A percentile compares a stretch with the other conserved stretches of the same genome.
phyloP scores from a whole-genome alignment of 2,797 vertebrate genomes.

The Lithobates sylvaticus region DNA sequence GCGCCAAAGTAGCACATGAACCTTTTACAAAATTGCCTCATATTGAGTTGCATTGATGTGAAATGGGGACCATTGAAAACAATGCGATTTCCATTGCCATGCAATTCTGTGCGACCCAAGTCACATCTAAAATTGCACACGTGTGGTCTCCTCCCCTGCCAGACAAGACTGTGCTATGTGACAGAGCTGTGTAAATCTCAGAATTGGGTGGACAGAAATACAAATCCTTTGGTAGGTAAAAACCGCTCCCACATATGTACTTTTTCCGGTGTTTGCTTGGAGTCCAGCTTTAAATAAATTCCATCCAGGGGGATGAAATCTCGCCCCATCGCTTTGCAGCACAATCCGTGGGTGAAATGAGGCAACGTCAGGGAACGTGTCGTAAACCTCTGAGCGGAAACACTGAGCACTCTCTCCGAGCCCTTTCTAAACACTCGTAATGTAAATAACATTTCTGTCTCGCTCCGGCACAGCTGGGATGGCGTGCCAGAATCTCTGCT shows the following conservation, averaged over 20 bases:
- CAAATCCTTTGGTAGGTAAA: background rate
- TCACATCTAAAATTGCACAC: no score
- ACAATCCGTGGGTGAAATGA: slow-evolving; percentile 7
- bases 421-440: slow-evolving; percentile 17
- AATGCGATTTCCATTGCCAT: no score
- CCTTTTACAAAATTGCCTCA: no score
- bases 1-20: no score
- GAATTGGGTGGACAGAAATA: background rate
- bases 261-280: background rate
- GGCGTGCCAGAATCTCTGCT: slow-evolving; percentile 32
- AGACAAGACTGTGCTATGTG: no score
- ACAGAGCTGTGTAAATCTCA: background rate
- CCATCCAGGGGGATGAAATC: background rate
- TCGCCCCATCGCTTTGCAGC: background rate
- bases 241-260: background rate
- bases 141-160: no score
- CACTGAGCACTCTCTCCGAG: background rate
- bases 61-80: no score
- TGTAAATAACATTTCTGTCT: slow-evolving; percentile 35
- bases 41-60: no score
- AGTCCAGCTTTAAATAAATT: background rate
- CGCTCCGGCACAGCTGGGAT: background rate
- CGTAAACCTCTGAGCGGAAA: slow-evolving; percentile 38
- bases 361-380: slow-evolving; percentile 13
- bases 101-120: no score